Evolutionary conservation across 1,140 invertebrate genomes (phyloP), one percentile per base, ranked within the genome.

Genomic region (Drosophila suzukii): DNA sequence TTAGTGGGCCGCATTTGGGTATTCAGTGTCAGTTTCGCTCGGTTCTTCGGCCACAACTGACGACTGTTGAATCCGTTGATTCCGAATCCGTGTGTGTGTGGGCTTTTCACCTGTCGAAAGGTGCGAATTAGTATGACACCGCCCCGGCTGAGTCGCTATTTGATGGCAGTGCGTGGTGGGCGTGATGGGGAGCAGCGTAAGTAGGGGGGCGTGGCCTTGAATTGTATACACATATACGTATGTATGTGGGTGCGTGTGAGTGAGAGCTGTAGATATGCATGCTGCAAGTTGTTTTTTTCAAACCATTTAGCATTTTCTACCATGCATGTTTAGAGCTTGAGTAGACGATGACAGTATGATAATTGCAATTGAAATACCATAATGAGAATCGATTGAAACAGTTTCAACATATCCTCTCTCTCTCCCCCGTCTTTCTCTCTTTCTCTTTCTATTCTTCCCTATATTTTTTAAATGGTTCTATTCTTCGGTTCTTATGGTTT

Each of bases 111-210:
- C 62, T 65, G 57, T 63, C 61, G 61, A 38, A 63, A 50, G 34
- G 24, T 63, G 60, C 46, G 60, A 51, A 27, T 49, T 44, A 56
- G 51, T 41, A 84, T 83, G 79, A 65, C 77, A 43, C 81, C 83
- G 54, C 81, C 81, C 43, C 81, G 63, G 17, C 30, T 88, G 46
- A 59, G 68, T 53, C 80, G 82, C 60, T 88, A 88, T 71, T 74
- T 88, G 67, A 85, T 88, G 81, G 66, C 67, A 30, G 83, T 88
- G 39, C 83, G 78, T 54, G 62, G 78, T 54, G 62, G 68, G 65
- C 68, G 70, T 27, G 75, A 78, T 36, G 66, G 76, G 43, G 54
- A 72, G 51, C 67, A 72, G 51, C 67, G 76, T 78, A 78, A 78
- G 75, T 78, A 77, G 74, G 63, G 24, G 39, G 41, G 56, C 30